Percentiles rank a stretch among this genome's conserved stretches.
Evolutionary conservation across 2,888 invertebrate species (phyloP).

Genomic region (Archips xylosteana): DNA sequence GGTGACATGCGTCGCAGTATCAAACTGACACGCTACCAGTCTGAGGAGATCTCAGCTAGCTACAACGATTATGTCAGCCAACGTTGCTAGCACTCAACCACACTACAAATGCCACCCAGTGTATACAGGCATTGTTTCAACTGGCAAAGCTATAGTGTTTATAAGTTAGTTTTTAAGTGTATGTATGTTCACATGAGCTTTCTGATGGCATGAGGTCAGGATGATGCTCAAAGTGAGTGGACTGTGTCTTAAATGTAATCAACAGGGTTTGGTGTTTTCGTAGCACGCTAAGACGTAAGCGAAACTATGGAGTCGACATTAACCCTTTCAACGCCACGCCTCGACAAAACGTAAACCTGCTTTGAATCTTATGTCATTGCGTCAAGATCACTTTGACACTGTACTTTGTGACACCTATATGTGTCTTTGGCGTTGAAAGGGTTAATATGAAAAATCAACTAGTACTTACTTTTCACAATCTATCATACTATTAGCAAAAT

Average conservation of each 20-base stretch:
- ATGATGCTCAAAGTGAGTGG: conserved; percentile 74
- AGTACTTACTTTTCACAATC: no score
- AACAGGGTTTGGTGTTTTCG: conserved; percentile 14
- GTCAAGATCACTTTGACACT: no score
- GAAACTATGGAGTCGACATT: no score
- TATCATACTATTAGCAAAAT: no score
- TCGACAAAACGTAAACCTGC: no score
- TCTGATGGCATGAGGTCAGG: conserved; percentile 52
- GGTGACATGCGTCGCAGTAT: conserved; percentile 94
- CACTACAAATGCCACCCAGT: conserved; percentile 9
- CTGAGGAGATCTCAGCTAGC: conserved; percentile 96
- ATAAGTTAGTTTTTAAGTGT: conserved; percentile 74
- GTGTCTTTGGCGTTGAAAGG: no score
- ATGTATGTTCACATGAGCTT: conserved; percentile 63
- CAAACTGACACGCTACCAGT: conserved; percentile 98
- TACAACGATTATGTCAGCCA: conserved; percentile 93
- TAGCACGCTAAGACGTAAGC: no score
- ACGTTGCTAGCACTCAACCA: conserved; percentile 89
- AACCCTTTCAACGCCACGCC: no score
- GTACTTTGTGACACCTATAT: no score
- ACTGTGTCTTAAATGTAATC: conserved; percentile 47
- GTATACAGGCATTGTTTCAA: conserved; percentile 41
- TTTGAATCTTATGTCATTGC: no score
- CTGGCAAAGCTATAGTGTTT: conserved; percentile 59
- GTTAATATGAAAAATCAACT: no score